Evolutionary conservation across 2,888 invertebrate genomes (phyloP).

Genomic region (Patella pellucida): DNA sequence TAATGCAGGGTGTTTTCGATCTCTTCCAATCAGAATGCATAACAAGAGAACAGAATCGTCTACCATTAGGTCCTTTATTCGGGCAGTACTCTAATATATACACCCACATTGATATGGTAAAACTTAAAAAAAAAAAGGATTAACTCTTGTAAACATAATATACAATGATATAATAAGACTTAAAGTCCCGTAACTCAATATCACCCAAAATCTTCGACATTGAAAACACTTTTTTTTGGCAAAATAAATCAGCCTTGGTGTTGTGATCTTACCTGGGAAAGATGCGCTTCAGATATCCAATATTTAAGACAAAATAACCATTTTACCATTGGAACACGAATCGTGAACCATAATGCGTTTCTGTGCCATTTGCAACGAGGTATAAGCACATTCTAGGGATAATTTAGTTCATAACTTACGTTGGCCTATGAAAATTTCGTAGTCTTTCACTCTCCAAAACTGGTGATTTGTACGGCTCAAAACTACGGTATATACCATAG

Average conservation of each 20-base stretch:
- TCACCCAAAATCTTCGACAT: no score
- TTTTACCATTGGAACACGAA: no score
- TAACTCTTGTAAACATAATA: no score
- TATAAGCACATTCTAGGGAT: not conserved
- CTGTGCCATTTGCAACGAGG: no score
- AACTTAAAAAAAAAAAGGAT: constrained; percentile 43
- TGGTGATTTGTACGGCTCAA: constrained; percentile 40
- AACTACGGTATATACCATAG: constrained; percentile 48
- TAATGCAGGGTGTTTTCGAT: constrained; percentile 46
- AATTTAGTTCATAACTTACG: constrained; percentile 33
- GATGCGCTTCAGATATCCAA: no score
- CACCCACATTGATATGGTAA: constrained; percentile 62
- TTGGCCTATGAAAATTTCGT: constrained; percentile 32
- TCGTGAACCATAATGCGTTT: no score
- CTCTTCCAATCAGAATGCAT: constrained; percentile 54
- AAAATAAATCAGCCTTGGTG: no score
- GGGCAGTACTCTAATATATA: constrained; percentile 63
- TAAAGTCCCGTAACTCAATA: no score
- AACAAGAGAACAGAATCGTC: not conserved
- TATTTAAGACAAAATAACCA: no score
- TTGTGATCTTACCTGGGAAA: no score
- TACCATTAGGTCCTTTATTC: not conserved
- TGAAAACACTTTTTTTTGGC: no score
- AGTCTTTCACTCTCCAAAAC: constrained; percentile 43
- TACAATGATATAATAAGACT: no score